Base-by-base conservation (phyloP, 2,888 invertebrate genomes). In the Dendrolimus houi region DNA sequence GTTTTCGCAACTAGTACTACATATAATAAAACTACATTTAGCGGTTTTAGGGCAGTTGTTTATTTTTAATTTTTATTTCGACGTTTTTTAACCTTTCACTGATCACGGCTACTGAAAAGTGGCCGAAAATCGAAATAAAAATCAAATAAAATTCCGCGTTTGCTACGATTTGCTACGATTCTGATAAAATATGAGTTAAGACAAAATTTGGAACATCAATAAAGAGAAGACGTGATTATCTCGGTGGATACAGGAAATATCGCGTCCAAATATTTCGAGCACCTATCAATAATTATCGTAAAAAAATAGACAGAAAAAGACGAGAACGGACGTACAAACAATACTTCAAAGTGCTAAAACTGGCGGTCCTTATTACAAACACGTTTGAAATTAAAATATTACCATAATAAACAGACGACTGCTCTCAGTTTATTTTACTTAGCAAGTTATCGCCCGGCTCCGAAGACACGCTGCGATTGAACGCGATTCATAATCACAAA, bases 351-450 rank as follows among this genome's bases (percentile, higher is more conserved):
- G 81, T 71, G 59, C 65, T 68, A 64, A 66, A 69, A 60, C 70
- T 66, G 69, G 64, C 67, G 58, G 63, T 61, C 71, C 74, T 79
- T 78, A 77, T 75, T 72, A 79, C 77, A 78, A 78, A 78, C 75
- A 73, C 69, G 74, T 77, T 82, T 72, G 65, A 80, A 83, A 85
- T 82, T 85, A 85, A 84, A 85, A 85, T 85, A 81, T 83, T 77
- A 77, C 69, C 75, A 81, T 70, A 87, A 86, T 75, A 87, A 85
- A 84, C 83, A 78, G 63, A 73, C 64, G 80, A 82, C 79, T 64
- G 58, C 60, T 57, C 61, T 7, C 12, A 65, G 76, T 77, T 77
- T 77, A 79, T 85, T 86, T 83, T 76, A 64, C 70, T 79, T 69
- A 63, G 64, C 64, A 62, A 71, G 77, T 72, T 74, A 83, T 82